A percentile compares a stretch with the other conserved stretches of the same genome.
Conservation (phyloP, 2,113 vertebrate genomes). For the Halichoeres trimaculatus region DNA sequence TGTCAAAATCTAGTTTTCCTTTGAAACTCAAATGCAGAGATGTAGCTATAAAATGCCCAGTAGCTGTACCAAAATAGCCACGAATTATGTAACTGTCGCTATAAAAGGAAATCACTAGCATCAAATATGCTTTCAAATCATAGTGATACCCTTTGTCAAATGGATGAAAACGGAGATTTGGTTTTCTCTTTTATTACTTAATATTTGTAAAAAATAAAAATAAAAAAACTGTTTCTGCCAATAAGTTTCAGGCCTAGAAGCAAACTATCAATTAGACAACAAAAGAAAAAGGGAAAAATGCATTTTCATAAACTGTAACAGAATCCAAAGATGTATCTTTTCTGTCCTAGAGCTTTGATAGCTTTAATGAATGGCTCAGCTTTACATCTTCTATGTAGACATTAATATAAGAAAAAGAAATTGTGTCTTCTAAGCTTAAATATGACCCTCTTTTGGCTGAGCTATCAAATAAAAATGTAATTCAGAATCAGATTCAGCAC, state of each 20-base stretch:
- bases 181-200: constrained; percentile 11
- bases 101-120: constrained; percentile 3
- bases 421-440: constrained; percentile 52
- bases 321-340: constrained; percentile 46
- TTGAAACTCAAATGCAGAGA: constrained; percentile 1
- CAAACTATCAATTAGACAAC: constrained; percentile 47
- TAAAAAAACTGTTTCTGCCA: constrained; percentile 38
- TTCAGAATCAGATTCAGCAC: constrained; percentile 47
- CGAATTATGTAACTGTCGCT: constrained; percentile 17
- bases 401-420: constrained; percentile 52
- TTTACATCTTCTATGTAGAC: constrained; percentile 44
- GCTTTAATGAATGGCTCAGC: constrained; percentile 41
- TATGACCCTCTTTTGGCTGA: constrained; percentile 62
- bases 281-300: constrained; percentile 35
- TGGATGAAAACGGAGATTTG: constrained; percentile 7
- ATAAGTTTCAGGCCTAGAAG: constrained; percentile 43
- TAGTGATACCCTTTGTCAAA: constrained; percentile 15
- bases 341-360: constrained; percentile 44
- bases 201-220: constrained; percentile 30
- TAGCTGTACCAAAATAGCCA: not conserved
- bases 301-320: constrained; percentile 37
- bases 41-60: constrained; percentile 1
- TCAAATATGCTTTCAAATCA: constrained; percentile 1
- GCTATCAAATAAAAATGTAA: constrained; percentile 72
- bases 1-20: constrained; percentile 27